These are phyloP conservation scores for Hipparchia sbordonii DNA, from an alignment of 2,888 invertebrate genomes.

Conservation along the genomic window DNA sequence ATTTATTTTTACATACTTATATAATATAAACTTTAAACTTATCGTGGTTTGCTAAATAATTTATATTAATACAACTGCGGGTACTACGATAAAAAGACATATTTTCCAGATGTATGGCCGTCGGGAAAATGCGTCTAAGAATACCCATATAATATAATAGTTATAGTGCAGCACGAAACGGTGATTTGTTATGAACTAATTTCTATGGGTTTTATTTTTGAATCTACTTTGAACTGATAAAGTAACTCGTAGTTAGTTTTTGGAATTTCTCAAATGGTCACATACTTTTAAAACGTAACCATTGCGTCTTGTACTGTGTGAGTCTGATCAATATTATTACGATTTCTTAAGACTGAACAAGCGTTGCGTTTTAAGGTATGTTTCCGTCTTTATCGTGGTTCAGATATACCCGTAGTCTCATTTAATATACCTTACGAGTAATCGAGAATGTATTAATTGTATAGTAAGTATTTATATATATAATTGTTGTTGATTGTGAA, in stretches of 20 bases:
- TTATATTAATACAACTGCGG: constrained; percentile 4
- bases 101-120: not conserved
- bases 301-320: too few species aligned
- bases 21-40: constrained; percentile 1
- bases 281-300: too few species aligned
- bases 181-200: too few species aligned
- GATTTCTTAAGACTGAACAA: not conserved
- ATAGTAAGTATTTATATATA: constrained; percentile 37
- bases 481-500: constrained; percentile 56
- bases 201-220: too few species aligned
- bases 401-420: not conserved
- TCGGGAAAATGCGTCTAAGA: too few species aligned
- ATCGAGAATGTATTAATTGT: constrained; percentile 33
- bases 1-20: constrained; percentile 1
- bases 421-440: not conserved
- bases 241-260: too few species aligned
- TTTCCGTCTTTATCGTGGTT: not conserved
- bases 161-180: too few species aligned
- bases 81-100: not conserved
- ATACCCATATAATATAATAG: too few species aligned
- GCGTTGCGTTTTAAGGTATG: not conserved
- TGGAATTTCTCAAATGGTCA: too few species aligned
- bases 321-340: too few species aligned
- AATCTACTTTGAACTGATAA: too few species aligned
- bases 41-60: not conserved